Evolutionary conservation across 2,797 vertebrate species (phyloP).

Genomic region (Cynodonichthys magdalenae): DNA sequence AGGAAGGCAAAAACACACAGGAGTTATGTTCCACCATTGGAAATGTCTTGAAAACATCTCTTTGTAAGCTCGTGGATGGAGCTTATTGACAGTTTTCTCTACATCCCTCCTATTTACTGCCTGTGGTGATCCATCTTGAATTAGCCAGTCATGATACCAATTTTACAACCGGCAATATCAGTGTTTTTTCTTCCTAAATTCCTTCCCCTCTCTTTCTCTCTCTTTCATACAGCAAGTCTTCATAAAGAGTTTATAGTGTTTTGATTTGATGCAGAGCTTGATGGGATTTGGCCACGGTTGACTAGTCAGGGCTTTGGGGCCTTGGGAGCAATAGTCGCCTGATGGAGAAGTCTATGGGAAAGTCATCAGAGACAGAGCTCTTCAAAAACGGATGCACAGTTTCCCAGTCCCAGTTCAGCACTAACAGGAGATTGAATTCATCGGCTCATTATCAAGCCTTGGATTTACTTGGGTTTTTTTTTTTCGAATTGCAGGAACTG

Average conservation of each 20-base stretch:
- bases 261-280: conserved; percentile 81
- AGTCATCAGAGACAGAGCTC: conserved; percentile 65
- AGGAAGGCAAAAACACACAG: conserved; percentile 77
- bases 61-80: conserved; percentile 67
- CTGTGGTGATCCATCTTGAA: conserved; percentile 79
- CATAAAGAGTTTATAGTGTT: conserved; percentile 83
- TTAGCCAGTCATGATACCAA: conserved; percentile 82
- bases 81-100: conserved; percentile 76
- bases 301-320: conserved; percentile 63
- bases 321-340: conserved; percentile 72
- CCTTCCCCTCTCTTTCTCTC: conserved; percentile 32
- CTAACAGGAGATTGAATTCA: conserved; percentile 78
- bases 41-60: conserved; percentile 75
- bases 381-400: conserved; percentile 61
- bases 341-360: conserved; percentile 70
- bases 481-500: conserved; percentile 69
- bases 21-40: conserved; percentile 72
- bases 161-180: conserved; percentile 72
- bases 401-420: conserved; percentile 71
- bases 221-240: conserved; percentile 62
- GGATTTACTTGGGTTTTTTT: conserved; percentile 73
- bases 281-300: conserved; percentile 76
- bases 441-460: conserved; percentile 73
- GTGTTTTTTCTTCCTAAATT: conserved; percentile 64
- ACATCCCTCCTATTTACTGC: conserved; percentile 63